Percentiles rank a stretch among this genome's conserved stretches.
Evolutionary conservation across 1,140 invertebrate genomes (phyloP).

Genomic region (Palaemon carinicauda): DNA sequence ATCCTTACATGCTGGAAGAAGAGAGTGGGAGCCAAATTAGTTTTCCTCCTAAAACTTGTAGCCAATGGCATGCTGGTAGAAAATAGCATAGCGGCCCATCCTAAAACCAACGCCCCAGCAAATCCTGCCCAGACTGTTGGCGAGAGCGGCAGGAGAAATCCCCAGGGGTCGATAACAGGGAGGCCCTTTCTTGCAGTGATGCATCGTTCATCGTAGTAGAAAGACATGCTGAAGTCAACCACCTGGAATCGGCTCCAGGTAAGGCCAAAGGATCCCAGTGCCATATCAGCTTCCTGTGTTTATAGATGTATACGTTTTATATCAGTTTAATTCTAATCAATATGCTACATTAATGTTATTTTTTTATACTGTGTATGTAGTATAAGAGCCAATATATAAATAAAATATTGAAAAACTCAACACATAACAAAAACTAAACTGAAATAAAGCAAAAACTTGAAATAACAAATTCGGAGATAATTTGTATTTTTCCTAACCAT

Average conservation of each 20-base stretch:
- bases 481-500: too few relatives aligned
- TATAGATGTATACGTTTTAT: not conserved
- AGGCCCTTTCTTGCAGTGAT: not conserved
- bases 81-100: not conserved
- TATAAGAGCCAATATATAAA: too few relatives aligned
- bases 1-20: too few relatives aligned
- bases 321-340: not conserved
- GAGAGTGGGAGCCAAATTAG: too few relatives aligned
- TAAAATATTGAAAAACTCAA: too few relatives aligned
- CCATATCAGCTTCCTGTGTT: not conserved
- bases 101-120: not conserved
- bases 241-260: not conserved
- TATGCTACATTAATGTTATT: too few relatives aligned
- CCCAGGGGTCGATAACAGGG: constrained; percentile 33
- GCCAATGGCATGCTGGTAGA: too few relatives aligned
- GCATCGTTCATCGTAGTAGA: not conserved
- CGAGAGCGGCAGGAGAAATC: constrained; percentile 20
- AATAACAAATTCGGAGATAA: too few relatives aligned
- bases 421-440: too few relatives aligned
- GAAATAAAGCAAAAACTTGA: too few relatives aligned
- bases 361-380: too few relatives aligned
- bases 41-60: too few relatives aligned
- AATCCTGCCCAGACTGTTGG: not conserved
- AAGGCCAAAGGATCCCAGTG: not conserved
- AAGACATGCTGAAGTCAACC: not conserved